These are phyloP conservation scores for Sebastolobus altivelis DNA, from an alignment of 2,797 vertebrate species.

Conservation along the genomic window DNA sequence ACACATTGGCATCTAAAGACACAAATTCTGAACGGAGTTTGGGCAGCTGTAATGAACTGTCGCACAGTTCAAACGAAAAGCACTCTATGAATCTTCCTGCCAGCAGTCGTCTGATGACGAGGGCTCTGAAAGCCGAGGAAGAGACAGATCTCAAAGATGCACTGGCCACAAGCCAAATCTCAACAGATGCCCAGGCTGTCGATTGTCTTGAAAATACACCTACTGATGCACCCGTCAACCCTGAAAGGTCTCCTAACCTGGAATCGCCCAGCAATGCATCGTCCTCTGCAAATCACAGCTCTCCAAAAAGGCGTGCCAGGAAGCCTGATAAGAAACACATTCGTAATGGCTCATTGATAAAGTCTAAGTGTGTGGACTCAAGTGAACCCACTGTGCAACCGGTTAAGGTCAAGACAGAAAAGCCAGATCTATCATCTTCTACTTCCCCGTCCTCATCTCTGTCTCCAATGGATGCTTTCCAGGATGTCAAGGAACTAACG, in stretches of 20 bases:
- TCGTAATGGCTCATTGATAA: slow-evolving; percentile 70
- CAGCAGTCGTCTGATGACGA: slow-evolving; percentile 81
- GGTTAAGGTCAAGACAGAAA: slow-evolving; percentile 77
- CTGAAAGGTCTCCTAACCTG: slow-evolving; percentile 46
- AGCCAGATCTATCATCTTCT: slow-evolving; percentile 62
- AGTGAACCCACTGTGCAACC: slow-evolving; percentile 14
- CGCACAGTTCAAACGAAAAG: slow-evolving; percentile 65
- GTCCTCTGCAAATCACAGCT: slow-evolving; percentile 49
- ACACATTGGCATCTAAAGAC: slow-evolving; percentile 38
- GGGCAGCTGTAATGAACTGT: slow-evolving; percentile 45
- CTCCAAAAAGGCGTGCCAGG: slow-evolving; percentile 73
- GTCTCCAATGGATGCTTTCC: slow-evolving; percentile 82
- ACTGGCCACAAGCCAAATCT: slow-evolving; percentile 53
- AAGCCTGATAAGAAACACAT: slow-evolving; percentile 77
- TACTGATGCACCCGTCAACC: slow-evolving; percentile 44
- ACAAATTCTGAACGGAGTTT: slow-evolving; percentile 42
- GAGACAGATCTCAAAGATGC: slow-evolving; percentile 70
- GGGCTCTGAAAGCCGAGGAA: slow-evolving; percentile 80
- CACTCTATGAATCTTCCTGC: slow-evolving; percentile 79
- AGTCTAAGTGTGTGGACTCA: slow-evolving; percentile 34
- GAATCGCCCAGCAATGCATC: slow-evolving; percentile 39
- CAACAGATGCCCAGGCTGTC: slow-evolving; percentile 26
- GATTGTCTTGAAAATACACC: slow-evolving; percentile 18
- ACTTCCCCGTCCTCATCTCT: slow-evolving; percentile 69
- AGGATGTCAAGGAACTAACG: slow-evolving; percentile 90